Base-by-base conservation (phyloP, 2,113 vertebrate genomes). In the Todiramphus chloris region DNA sequence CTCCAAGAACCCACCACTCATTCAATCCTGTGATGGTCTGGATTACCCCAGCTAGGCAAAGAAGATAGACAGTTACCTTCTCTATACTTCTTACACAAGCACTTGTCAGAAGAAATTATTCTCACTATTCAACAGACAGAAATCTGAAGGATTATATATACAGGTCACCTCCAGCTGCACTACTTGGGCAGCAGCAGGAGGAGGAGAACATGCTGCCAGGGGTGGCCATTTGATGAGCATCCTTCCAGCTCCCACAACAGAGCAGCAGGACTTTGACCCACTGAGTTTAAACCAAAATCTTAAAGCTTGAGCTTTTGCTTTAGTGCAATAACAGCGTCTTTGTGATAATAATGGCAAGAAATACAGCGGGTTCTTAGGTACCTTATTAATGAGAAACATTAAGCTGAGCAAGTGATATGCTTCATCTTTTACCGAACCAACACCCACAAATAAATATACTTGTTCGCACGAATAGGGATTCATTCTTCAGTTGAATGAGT, bases 371-470 rank as follows among this genome's bases (percentile, higher is more conserved):
- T 50, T 83, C 84, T 62, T 92, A 12, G 80, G 60, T 82, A 66
- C 59, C 64, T 83, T 94, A 44, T 89, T 96, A 93, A 92, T 64
- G 66, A 82, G 94, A 82, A 94, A 89, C 63, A 96, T 88, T 96
- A 87, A 87, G 58, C 60, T 91, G 83, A 92, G 66, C 70, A 85
- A 88, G 68, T 39, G 72, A 76, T 48, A 86, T 62, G 77, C 56
- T 94, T 70, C 11, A 37, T 24, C 14, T 74, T 93, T 89, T 77
- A 92, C 88, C 83, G 89, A 94, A 93, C 87, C 41, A 87, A 76
- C 44, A 89, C 31, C 43, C 68, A 87, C 87, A 96, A 97, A 94
- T 97, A 97, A 97, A 97, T 97, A 97, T 43, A 94, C 87, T 95
- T 87, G 91, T 96, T 97, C 95, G 48, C 53, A 93, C 0, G 0